Base-by-base conservation (phyloP, 2,888 invertebrate species). In the Epirrita christyi region DNA sequence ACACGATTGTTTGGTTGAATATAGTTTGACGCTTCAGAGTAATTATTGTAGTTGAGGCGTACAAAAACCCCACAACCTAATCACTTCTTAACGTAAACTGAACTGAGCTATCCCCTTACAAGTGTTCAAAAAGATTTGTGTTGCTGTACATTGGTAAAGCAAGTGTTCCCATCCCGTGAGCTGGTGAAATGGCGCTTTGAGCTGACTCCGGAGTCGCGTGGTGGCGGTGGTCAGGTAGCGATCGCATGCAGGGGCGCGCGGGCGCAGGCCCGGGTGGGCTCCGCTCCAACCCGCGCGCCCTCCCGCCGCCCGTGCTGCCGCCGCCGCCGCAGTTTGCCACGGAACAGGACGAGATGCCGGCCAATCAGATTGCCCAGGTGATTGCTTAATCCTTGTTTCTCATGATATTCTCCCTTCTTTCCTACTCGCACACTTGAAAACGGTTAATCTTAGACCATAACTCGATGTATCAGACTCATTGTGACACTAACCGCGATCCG, bases 211-310 rank as follows among this genome's bases (percentile, higher is more conserved):
- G 73, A 68, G 66, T 67, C 67, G 68, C 64, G 75, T 66, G 73
- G 72, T 81, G 77, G 81, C 76, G 76, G 83, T 76, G 83, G 77
- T 75, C 66, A 75, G 83, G 80, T 84, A 83, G 86, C 80, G 74
- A 74, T 80, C 88, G 88, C 83, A 90, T 91, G 89, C 87, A 84
- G 85, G 90, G 85, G 88, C 90, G 91, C 86, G 89, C 88, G 88
- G 89, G 85, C 76, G 85, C 85, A 70, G 80, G 85, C 84, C 84
- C 88, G 86, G 83, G 86, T 82, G 91, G 88, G 90, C 89, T 80
- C 78, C 87, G 85, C 83, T 82, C 87, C 64, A 80, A 82, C 86
- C 87, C 88, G 88, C 90, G 91, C 88, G 90, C 89, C 88, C 89
- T 86, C 74, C 83, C 78, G 71, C 90, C 88, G 68, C 88, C 89